A percentile compares a stretch with the other conserved stretches of the same genome.
phyloP scores from a whole-genome alignment of 2,113 vertebrate genomes.

The Corythoichthys haematopterus region DNA sequence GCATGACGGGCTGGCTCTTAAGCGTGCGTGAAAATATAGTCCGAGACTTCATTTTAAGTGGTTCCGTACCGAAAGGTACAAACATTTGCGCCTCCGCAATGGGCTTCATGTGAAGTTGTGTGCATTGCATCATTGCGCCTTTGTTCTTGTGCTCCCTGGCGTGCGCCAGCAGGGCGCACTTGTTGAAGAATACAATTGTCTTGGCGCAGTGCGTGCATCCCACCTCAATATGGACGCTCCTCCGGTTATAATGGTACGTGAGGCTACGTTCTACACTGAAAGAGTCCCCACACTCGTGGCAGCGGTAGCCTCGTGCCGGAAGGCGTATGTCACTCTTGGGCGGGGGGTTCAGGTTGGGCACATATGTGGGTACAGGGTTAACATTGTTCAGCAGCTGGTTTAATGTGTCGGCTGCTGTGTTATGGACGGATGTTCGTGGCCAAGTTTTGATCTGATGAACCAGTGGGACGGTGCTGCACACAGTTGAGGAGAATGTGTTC shows the following conservation, averaged over 20 bases:
- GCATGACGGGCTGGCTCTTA: slow-evolving; percentile 75
- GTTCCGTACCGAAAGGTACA: slow-evolving; percentile 52
- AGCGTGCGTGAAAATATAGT: slow-evolving; percentile 17
- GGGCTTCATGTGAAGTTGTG: slow-evolving; percentile 90
- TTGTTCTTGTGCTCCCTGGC: slow-evolving; percentile 89
- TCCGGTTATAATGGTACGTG: slow-evolving; percentile 81
- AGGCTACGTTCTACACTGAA: slow-evolving; percentile 92
- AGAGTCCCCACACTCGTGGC: slow-evolving; percentile 90
- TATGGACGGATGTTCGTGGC: slow-evolving; percentile 37
- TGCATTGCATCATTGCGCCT: slow-evolving; percentile 92
- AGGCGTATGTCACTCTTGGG: slow-evolving; percentile 80
- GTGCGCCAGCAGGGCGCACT: slow-evolving; percentile 89
- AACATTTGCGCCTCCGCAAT: slow-evolving; percentile 89
- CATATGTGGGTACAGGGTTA: slow-evolving; percentile 88
- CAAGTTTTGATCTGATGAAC: slow-evolving; percentile 88
- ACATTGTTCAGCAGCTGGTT: slow-evolving; percentile 82
- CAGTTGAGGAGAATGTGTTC: slow-evolving; percentile 71
- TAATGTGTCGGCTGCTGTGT: slow-evolving; percentile 78
- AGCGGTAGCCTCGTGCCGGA: slow-evolving; percentile 85
- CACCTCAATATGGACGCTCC: slow-evolving; percentile 92
- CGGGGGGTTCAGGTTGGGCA: slow-evolving; percentile 87
- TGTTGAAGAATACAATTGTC: slow-evolving; percentile 90
- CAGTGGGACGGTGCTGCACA: slow-evolving; percentile 80
- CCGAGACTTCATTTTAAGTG: slow-evolving; percentile 35
- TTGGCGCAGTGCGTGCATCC: slow-evolving; percentile 87